Evolutionary conservation across 2,113 vertebrate genomes (phyloP), one percentile per base, ranked within the genome.

Genomic region (Diphyllodes magnificus): DNA sequence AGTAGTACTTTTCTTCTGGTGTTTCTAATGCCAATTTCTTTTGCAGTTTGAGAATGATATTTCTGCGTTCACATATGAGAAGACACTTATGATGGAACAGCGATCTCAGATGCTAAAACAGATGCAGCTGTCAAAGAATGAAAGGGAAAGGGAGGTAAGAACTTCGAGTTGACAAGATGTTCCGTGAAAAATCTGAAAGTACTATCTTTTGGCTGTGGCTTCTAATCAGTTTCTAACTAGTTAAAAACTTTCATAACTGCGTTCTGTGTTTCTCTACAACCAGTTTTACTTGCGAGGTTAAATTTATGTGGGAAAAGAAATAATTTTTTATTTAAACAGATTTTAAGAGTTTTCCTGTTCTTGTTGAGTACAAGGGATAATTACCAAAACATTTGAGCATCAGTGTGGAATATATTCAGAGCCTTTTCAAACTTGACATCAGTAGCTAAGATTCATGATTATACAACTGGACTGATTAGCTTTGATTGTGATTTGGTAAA

Each of bases 61-160:
- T 95, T 99, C 99, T 11, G 99, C 99, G 0, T 99, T 99, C 97
- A 99, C 99, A 2, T 99, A 99, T 10, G 99, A 99, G 97, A 99
- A 99, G 97, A 99, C 99, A 0, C 98, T 99, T 85, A 92, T 99
- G 98, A 99, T 99, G 99, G 99, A 99, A 95, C 99, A 99, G 97
- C 97, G 99, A 61, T 99, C 99, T 12, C 99, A 99, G 95, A 99
- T 99, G 99, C 96, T 99, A 22, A 99, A 99, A 93, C 99, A 99
- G 97, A 99, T 99, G 99, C 99, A 99, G 47, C 98, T 99, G 5
- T 99, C 99, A 40, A 98, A 98, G 96, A 99, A 98, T 0, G 99
- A 99, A 97, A 97, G 97, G 40, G 98, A 99, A 95, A 97, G 99
- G 96, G 99, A 99, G 99, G 99, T 99, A 95, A 21, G 87, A 25